These are phyloP conservation scores for Mastomys natalensis DNA, from an alignment of 2,113 vertebrate species.

Conservation along the genomic window DNA sequence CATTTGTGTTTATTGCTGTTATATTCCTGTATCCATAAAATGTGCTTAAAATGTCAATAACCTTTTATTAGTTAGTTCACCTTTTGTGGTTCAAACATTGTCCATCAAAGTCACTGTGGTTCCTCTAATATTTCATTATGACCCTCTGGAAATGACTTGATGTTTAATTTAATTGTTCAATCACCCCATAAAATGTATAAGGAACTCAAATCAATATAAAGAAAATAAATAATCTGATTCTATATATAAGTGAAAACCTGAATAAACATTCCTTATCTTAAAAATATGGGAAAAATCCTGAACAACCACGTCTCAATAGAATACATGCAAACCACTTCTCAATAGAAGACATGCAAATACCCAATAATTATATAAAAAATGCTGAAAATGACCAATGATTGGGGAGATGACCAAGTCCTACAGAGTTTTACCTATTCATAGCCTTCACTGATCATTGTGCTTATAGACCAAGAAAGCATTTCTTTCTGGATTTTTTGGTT, in stretches of 20 bases:
- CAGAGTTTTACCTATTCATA: not conserved
- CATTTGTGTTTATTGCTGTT: not conserved
- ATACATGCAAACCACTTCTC: not conserved
- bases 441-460: not conserved
- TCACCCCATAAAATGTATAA: not conserved
- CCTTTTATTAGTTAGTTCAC: not conserved
- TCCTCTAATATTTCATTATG: not conserved
- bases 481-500: not conserved
- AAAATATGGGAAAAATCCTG: not conserved
- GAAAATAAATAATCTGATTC: not conserved
- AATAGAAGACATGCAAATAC: not conserved
- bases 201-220: not conserved
- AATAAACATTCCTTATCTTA: not conserved
- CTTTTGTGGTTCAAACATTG: not conserved
- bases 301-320: not conserved
- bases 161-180: not conserved
- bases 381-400: not conserved
- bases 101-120: not conserved
- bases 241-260: not conserved
- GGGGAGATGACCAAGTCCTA: not conserved
- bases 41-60: not conserved
- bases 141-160: not conserved
- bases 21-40: not conserved
- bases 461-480: not conserved
- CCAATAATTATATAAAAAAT: not conserved